Evolutionary conservation across 1,140 invertebrate genomes (phyloP), one percentile per base, ranked within the genome.

Genomic region (Ostrea denselamellosa): DNA sequence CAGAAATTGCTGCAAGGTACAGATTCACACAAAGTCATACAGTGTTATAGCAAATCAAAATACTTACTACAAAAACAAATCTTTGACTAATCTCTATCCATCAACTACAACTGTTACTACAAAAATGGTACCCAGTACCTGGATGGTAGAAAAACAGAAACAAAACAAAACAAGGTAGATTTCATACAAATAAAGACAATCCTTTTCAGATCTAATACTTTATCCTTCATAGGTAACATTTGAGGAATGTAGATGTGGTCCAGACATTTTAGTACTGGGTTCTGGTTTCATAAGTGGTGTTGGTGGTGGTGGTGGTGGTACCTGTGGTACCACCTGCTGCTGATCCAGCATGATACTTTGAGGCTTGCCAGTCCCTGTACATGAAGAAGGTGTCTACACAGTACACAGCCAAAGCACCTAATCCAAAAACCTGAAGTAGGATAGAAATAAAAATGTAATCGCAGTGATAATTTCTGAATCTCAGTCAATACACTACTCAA

Each of bases 361-460:
- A 83, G 9, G 56, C 52, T 83, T 91, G 85, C 90, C 91, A 94
- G 28, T 56, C 85, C 3, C 92, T 90, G 91, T 91, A 94, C 87
- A 90, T 89, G 85, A 94, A 92, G 91, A 93, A 93, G 19, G 92
- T 91, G 85, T 94, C 93, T 7, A 92, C 87, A 44, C 84, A 89
- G 52, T 91, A 93, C 19, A 94, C 87, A 4, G 88, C 89, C 34
- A 92, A 88, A 1, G 92, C 92, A 34, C 88, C 89, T 88, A 94
- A 93, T 10, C 90, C 86, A 88, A 94, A 94, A 84, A 94, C 90
- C 93, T 94, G 89, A 56, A 90, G 87, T 52, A 88, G 4, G 90
- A 91, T 25, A 62, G 4, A 90, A 91, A 34, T 71, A 90, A 89
- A 92, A 89, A 62, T 90, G 86, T n/a, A 85, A n/a, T n/a, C n/a